Conservation (phyloP, 2,797 vertebrate species). For the Eleutherodactylus coqui region DNA sequence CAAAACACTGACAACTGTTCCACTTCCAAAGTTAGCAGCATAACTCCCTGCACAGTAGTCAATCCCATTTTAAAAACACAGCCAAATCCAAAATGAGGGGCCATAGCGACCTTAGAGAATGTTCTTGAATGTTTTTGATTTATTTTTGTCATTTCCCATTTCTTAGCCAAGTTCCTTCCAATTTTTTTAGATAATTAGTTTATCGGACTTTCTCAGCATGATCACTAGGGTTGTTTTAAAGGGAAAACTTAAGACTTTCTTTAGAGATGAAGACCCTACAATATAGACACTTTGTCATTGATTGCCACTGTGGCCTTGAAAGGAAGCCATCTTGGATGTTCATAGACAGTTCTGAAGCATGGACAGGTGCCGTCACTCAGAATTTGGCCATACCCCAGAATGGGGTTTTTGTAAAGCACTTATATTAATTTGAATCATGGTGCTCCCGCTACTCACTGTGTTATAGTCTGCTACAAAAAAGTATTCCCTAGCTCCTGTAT, state of each 20-base stretch:
- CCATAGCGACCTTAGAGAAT: too few species aligned
- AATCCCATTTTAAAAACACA: not conserved
- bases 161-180: not conserved
- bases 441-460: slow-evolving; percentile 87
- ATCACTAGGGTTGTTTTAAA: not conserved
- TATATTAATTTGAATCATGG: slow-evolving; percentile 79
- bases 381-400: too few species aligned
- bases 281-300: not conserved
- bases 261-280: not conserved
- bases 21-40: slow-evolving; percentile 50
- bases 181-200: too few species aligned
- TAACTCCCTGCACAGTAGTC: slow-evolving; percentile 28
- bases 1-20: slow-evolving; percentile 58
- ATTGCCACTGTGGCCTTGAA: not conserved
- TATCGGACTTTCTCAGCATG: too few species aligned
- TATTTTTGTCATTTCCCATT: not conserved
- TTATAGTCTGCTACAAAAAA: slow-evolving; percentile 86
- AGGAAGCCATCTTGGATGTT: not conserved
- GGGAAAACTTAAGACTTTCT: not conserved
- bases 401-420: slow-evolving; percentile 86
- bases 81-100: too few species aligned
- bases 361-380: not conserved
- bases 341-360: not conserved
- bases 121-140: not conserved
- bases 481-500: not conserved